These are phyloP conservation scores for Perca flavescens DNA, from an alignment of 2,113 vertebrate genomes.

Conservation along the genomic window DNA sequence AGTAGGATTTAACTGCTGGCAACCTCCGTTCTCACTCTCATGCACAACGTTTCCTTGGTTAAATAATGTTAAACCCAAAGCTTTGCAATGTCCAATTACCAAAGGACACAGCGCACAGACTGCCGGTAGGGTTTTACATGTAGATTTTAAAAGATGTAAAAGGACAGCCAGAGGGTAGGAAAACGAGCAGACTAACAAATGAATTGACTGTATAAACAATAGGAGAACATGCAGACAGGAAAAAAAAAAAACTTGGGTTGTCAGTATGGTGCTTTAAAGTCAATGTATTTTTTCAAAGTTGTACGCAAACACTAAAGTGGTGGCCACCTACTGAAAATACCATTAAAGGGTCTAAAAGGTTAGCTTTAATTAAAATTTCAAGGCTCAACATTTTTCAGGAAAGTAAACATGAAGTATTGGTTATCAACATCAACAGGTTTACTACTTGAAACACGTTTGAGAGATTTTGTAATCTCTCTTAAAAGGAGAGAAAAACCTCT, in stretches of 20 bases:
- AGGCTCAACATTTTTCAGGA: neutral
- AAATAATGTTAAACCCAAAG: conserved; percentile 22
- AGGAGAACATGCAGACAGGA: neutral
- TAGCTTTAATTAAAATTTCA: neutral
- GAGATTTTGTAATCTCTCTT: neutral
- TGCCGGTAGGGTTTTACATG: conserved; percentile 27
- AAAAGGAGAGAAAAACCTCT: conserved; percentile 4
- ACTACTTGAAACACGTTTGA: conserved; percentile 21
- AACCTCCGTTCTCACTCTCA: conserved; percentile 11
- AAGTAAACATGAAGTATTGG: neutral
- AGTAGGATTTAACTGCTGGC: conserved; percentile 42
- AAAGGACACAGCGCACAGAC: conserved; percentile 22
- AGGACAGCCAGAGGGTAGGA: conserved; percentile 24
- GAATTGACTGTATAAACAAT: conserved; percentile 4
- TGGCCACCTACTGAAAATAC: neutral
- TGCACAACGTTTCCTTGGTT: conserved; percentile 25
- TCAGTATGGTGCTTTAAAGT: neutral
- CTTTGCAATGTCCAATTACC: conserved; percentile 43
- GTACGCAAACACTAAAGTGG: neutral
- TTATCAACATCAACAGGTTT: conserved; percentile 28
- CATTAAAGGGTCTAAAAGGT: conserved; percentile 22
- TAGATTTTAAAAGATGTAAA: conserved; percentile 51
- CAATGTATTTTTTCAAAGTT: neutral
- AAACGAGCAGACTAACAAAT: conserved; percentile 22
- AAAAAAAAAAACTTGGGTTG: neutral